These are phyloP conservation scores for Phalangium opilio DNA, from an alignment of 2,888 invertebrate genomes.

Conservation along the genomic window DNA sequence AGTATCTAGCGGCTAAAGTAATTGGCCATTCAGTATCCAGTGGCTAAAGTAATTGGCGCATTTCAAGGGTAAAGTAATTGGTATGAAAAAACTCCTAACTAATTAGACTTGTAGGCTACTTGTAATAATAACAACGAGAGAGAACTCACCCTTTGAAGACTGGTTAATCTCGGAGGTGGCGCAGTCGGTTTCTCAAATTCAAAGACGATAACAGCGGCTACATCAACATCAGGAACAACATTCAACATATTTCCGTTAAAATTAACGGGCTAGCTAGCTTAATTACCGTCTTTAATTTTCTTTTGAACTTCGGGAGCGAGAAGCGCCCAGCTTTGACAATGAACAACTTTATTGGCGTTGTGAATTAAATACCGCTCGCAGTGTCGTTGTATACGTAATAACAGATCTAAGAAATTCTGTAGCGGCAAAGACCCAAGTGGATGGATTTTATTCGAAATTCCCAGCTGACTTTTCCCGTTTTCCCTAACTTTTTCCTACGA, in stretches of 20 bases:
- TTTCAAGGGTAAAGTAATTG: no score
- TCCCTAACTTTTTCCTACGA: no score
- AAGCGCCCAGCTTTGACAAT: conserved; percentile 26
- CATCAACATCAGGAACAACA: conserved; percentile 1
- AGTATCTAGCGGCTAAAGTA: no score
- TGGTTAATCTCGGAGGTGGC: conserved; percentile 29
- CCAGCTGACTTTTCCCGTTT: no score
- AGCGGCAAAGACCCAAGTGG: not conserved
- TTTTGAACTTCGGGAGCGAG: conserved; percentile 25
- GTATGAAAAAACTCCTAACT: no score
- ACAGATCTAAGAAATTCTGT: conserved; percentile 34
- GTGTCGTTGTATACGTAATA: conserved; percentile 46
- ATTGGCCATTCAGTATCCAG: no score
- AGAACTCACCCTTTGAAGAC: conserved; percentile 24
- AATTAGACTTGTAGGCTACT: no score
- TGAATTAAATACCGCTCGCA: conserved; percentile 54
- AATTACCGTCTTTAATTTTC: conserved; percentile 28
- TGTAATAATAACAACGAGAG: no score
- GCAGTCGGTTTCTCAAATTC: conserved; percentile 30
- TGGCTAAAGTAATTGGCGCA: no score
- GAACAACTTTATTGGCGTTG: conserved; percentile 39
- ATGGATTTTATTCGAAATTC: no score
- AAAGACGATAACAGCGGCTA: conserved; percentile 29
- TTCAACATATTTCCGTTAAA: not conserved
- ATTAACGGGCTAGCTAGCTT: no score